Conservation (phyloP, 2,797 vertebrate genomes). For the Sebastes baramenuke region DNA sequence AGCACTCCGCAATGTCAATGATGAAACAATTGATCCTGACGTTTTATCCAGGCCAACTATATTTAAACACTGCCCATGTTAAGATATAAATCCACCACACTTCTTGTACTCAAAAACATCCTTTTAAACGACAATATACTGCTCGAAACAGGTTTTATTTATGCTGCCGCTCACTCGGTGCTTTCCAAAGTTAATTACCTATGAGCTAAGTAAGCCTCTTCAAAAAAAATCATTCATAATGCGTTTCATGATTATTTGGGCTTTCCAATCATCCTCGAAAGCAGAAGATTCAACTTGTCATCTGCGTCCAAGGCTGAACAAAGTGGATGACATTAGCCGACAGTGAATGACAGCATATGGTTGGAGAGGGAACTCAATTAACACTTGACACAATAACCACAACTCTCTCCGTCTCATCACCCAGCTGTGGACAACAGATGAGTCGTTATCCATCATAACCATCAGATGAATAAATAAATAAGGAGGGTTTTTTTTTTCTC, state of each 20-base stretch:
- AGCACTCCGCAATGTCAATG: conserved; percentile 3
- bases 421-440: conserved; percentile 10
- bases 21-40: conserved; percentile 17
- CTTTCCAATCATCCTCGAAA: not conserved
- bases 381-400: conserved; percentile 21
- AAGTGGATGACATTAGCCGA: not conserved
- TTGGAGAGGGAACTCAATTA: conserved; percentile 14
- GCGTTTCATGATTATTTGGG: not conserved
- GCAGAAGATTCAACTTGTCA: not conserved
- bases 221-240: not conserved
- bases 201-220: not conserved
- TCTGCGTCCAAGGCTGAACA: not conserved
- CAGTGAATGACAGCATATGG: conserved; percentile 8
- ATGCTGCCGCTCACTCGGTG: not conserved
- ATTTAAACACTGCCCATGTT: not conserved
- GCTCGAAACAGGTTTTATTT: not conserved
- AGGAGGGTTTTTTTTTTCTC: rapidly evolving
- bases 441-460: not conserved
- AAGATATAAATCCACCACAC: not conserved
- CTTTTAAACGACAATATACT: not conserved
- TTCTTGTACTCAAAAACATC: not conserved
- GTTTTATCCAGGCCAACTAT: not conserved
- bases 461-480: not conserved
- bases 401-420: conserved; percentile 8
- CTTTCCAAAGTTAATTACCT: not conserved